A percentile compares a stretch with the other conserved stretches of the same genome.
Conservation (phyloP, 1,140 invertebrate species). For the honey bee (Apis mellifera) region Amel_HAv3.1 CM009937.2:11413001-11413500, state of each 20-base stretch:
- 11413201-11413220: constrained; percentile 13
- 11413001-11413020: not conserved
- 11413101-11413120: not conserved
- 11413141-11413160: constrained; percentile 4
- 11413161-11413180: constrained; percentile 26
- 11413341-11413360: not conserved
- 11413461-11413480: not conserved
- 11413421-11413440: not conserved
- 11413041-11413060: not conserved
- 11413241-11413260: no score
- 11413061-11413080: not conserved
- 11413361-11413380: not conserved
- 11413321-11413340: not conserved
- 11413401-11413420: not conserved
- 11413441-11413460: no score
- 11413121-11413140: constrained; percentile 19
- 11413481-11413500: no score
- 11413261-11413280: not conserved
- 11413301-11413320: constrained; percentile 5
- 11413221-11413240: constrained; percentile 14
- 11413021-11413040: not conserved
- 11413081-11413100: constrained; percentile 18
- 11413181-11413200: constrained; percentile 25
- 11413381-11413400: not conserved
- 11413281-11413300: constrained; percentile 12